Conservation (phyloP, 92 coral and sea anemone species). For the Zoanthus sansibaricus region DNA sequence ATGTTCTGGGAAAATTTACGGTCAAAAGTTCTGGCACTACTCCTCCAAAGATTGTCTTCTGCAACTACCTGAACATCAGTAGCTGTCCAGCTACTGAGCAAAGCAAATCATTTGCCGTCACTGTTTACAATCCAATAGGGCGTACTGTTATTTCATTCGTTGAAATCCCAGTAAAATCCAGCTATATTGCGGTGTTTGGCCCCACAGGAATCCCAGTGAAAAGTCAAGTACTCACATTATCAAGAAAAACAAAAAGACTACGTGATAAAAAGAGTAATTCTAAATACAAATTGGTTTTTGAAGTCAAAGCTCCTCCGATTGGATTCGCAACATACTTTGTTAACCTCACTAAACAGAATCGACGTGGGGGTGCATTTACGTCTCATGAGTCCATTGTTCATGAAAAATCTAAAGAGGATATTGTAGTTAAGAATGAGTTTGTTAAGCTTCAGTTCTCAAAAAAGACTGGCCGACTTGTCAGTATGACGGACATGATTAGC, state of each 20-base stretch:
- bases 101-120: conserved; percentile 80
- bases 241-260: conserved; percentile 71
- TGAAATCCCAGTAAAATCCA: conserved; percentile 76
- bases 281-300: conserved; percentile 76
- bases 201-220: conserved; percentile 73
- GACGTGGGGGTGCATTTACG: neutral
- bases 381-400: neutral
- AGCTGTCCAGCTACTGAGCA: conserved; percentile 82
- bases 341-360: conserved; percentile 25
- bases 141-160: conserved; percentile 66
- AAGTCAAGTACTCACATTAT: conserved; percentile 74
- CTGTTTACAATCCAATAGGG: conserved; percentile 88
- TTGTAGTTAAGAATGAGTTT: conserved; percentile 71
- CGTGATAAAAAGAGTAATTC: conserved; percentile 73
- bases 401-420: conserved; percentile 14
- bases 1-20: conserved; percentile 73
- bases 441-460: conserved; percentile 72
- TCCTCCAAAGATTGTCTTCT: conserved; percentile 61
- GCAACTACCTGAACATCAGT: conserved; percentile 93
- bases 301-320: conserved; percentile 78
- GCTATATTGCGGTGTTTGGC: conserved; percentile 69
- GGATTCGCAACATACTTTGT: conserved; percentile 88
- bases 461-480: conserved; percentile 80
- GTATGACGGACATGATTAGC: conserved; percentile 77
- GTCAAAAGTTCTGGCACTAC: conserved; percentile 63